A percentile compares a stretch with the other conserved stretches of the same genome.
These are phyloP conservation scores for Diploptera punctata DNA, from an alignment of 2,888 invertebrate genomes.

Conservation along the genomic window DNA sequence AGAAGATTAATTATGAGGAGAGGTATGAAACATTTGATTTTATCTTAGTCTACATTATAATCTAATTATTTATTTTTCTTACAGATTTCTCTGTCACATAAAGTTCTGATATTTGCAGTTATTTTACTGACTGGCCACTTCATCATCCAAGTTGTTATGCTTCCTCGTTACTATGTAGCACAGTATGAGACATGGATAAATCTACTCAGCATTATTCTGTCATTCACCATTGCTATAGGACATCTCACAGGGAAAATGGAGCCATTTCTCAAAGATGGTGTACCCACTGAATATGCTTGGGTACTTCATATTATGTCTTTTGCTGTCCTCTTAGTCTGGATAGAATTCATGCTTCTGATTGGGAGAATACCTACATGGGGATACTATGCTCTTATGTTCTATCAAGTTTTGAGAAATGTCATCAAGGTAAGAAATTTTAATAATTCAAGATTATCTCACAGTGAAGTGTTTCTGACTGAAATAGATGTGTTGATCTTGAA, in stretches of 20 bases:
- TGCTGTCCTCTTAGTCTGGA: constrained; percentile 60
- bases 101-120: constrained; percentile 40
- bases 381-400: constrained; percentile 63
- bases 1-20: too few species aligned
- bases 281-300: constrained; percentile 46
- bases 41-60: too few species aligned
- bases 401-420: constrained; percentile 61
- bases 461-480: neutral
- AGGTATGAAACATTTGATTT: too few species aligned
- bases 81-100: constrained; percentile 25
- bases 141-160: constrained; percentile 31
- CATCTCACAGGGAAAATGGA: neutral
- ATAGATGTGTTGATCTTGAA: neutral
- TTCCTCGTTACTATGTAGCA: constrained; percentile 50
- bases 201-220: constrained; percentile 51
- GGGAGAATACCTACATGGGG: constrained; percentile 62
- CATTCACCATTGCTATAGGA: constrained; percentile 50
- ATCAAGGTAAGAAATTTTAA: constrained; percentile 57
- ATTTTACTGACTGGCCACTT: constrained; percentile 43
- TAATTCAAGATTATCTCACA: too few species aligned
- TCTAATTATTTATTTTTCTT: too few species aligned
- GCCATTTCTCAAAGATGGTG: neutral
- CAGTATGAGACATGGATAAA: constrained; percentile 57
- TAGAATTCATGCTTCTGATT: constrained; percentile 61
- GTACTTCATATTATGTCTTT: constrained; percentile 55